These are phyloP conservation scores for Andricus quercusramuli DNA, from an alignment of 2,888 invertebrate genomes.

Conservation along the genomic window DNA sequence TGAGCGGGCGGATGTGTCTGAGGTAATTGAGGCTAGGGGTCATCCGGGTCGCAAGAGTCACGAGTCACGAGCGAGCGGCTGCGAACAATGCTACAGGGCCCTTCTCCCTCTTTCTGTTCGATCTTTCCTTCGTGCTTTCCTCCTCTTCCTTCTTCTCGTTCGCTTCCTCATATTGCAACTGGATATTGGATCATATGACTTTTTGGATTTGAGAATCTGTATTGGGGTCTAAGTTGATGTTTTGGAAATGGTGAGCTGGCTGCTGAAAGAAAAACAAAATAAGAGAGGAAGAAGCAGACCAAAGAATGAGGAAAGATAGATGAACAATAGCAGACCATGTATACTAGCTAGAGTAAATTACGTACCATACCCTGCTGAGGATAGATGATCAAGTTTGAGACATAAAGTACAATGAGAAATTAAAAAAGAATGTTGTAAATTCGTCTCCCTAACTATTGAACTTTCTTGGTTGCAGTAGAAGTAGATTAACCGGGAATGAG, in stretches of 20 bases:
- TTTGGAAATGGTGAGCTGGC: not conserved
- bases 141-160: slow-evolving; percentile 38
- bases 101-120: slow-evolving; percentile 58
- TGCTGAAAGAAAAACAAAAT: not conserved
- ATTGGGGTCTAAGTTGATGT: not conserved
- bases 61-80: slow-evolving; percentile 77
- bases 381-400: not conserved
- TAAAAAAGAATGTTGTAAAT: not conserved
- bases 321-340: not conserved
- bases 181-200: slow-evolving; percentile 24
- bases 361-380: too few species aligned
- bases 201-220: not conserved
- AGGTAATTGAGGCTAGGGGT: slow-evolving; percentile 78
- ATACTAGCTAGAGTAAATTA: too few species aligned
- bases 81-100: slow-evolving; percentile 75
- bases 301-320: not conserved
- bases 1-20: slow-evolving; percentile 77
- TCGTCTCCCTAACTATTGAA: not conserved
- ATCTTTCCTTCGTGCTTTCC: slow-evolving; percentile 48
- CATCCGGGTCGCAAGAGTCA: slow-evolving; percentile 77
- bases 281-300: not conserved
- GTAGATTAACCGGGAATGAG: not conserved
- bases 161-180: slow-evolving; percentile 40
- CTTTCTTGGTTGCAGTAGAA: not conserved
- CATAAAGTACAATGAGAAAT: too few species aligned